Percentiles rank a stretch among this genome's conserved stretches.
Conservation (phyloP, 1,140 invertebrate species). For the Meloidogyne exigua region DNA sequence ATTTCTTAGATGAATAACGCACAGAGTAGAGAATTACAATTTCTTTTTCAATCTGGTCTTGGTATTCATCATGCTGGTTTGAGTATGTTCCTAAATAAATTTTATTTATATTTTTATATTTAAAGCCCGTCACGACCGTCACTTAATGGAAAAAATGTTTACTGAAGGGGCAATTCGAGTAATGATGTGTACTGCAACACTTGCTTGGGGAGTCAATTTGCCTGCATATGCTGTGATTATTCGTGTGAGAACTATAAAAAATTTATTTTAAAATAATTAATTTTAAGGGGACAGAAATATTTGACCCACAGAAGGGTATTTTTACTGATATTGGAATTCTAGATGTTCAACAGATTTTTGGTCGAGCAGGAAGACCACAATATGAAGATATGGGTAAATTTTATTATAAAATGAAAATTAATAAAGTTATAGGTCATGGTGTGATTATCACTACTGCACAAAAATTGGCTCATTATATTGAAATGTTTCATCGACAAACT, state of each 20-base stretch:
- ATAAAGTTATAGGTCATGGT: constrained; percentile 73
- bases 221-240: constrained; percentile 91
- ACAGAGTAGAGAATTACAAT: constrained; percentile 65
- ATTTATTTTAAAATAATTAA: constrained; percentile 57
- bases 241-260: constrained; percentile 69
- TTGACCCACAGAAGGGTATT: constrained; percentile 88
- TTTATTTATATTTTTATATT: not conserved
- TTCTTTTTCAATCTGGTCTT: constrained; percentile 81
- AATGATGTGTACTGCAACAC: constrained; percentile 90
- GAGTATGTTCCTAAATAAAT: constrained; percentile 48
- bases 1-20: constrained; percentile 65
- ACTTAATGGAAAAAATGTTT: constrained; percentile 84
- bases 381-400: constrained; percentile 69
- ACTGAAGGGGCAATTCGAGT: constrained; percentile 84
- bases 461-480: constrained; percentile 89
- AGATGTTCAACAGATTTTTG: constrained; percentile 98
- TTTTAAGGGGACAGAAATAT: constrained; percentile 83
- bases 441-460: constrained; percentile 91
- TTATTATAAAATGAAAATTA: not conserved
- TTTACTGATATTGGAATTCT: constrained; percentile 93
- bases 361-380: constrained; percentile 85
- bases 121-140: constrained; percentile 46
- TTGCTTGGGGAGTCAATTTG: constrained; percentile 98
- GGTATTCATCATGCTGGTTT: constrained; percentile 96
- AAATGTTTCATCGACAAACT: constrained; percentile 88